Conservation (phyloP, 2,113 vertebrate species). For the Poeciliopsis prolifica region DNA sequence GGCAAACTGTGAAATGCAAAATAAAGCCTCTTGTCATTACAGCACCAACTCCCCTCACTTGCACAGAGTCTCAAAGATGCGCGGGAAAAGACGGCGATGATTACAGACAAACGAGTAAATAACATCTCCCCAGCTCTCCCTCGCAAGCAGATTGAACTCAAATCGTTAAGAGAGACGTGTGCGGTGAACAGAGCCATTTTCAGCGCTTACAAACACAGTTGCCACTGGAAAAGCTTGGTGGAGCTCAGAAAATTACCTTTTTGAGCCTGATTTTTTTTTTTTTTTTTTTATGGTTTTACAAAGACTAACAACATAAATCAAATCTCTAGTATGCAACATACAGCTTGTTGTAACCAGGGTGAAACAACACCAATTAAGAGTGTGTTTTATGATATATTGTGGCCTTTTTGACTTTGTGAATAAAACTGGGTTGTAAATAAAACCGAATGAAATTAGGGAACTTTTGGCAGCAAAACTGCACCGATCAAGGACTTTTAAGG, state of each 20-base stretch:
- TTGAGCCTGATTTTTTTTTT: conserved; percentile 29
- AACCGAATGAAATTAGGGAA: neutral
- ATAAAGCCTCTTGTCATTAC: conserved; percentile 76
- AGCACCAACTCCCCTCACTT: conserved; percentile 48
- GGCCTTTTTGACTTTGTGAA: neutral
- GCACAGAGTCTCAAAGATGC: conserved; percentile 36
- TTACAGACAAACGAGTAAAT: conserved; percentile 76
- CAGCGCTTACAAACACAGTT: conserved; percentile 59
- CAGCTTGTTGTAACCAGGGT: conserved; percentile 7
- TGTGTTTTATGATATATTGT: conserved; percentile 6
- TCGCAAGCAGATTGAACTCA: conserved; percentile 64
- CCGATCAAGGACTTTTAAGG: neutral
- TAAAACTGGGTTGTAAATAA: neutral
- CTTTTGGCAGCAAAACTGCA: neutral
- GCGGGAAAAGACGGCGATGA: conserved; percentile 63
- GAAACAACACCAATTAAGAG: conserved; percentile 17
- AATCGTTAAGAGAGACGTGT: conserved; percentile 63
- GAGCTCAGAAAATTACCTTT: conserved; percentile 34
- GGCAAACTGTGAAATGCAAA: conserved; percentile 76
- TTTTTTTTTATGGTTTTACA: conserved; percentile 16
- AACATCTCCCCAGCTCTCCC: conserved; percentile 67
- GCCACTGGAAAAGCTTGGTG: conserved; percentile 54
- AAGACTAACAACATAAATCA: conserved; percentile 41
- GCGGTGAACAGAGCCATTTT: conserved; percentile 57
- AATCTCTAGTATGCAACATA: conserved; percentile 16